A percentile compares a stretch with the other conserved stretches of the same genome.
Evolutionary conservation across 2,888 invertebrate species (phyloP).

Genomic region (Pammene fasciana): DNA sequence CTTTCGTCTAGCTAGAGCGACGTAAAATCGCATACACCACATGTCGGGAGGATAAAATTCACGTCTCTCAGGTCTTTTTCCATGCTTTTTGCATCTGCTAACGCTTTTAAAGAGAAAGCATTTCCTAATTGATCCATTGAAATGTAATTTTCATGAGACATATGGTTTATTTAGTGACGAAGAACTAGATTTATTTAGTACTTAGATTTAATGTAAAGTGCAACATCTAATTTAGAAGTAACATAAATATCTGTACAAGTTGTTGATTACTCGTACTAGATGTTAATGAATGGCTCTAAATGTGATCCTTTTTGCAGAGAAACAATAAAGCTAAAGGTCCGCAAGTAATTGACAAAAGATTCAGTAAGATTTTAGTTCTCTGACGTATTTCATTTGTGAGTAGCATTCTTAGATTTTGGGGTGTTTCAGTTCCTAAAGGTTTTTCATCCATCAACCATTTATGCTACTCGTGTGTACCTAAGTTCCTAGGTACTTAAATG

Average conservation of each 20-base stretch:
- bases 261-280: not conserved
- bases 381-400: constrained; percentile 9
- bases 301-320: constrained; percentile 22
- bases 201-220: too few relatives aligned
- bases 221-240: not conserved
- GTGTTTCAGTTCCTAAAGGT: not conserved
- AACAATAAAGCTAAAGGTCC: constrained; percentile 27
- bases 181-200: too few relatives aligned
- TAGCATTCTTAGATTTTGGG: constrained; percentile 13
- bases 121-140: not conserved
- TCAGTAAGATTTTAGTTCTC: constrained; percentile 13
- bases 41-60: not conserved
- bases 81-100: not conserved
- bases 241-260: not conserved
- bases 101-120: not conserved
- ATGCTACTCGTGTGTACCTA: not conserved
- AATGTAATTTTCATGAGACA: not conserved
- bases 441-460: not conserved
- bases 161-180: not conserved
- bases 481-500: not conserved
- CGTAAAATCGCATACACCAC: not conserved
- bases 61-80: not conserved
- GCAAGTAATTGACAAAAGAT: constrained; percentile 32
- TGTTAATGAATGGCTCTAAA: not conserved
- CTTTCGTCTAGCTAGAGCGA: not conserved